phyloP scores from a whole-genome alignment of 2,888 invertebrate genomes.

The Branchinecta sandiegonensis region DNA sequence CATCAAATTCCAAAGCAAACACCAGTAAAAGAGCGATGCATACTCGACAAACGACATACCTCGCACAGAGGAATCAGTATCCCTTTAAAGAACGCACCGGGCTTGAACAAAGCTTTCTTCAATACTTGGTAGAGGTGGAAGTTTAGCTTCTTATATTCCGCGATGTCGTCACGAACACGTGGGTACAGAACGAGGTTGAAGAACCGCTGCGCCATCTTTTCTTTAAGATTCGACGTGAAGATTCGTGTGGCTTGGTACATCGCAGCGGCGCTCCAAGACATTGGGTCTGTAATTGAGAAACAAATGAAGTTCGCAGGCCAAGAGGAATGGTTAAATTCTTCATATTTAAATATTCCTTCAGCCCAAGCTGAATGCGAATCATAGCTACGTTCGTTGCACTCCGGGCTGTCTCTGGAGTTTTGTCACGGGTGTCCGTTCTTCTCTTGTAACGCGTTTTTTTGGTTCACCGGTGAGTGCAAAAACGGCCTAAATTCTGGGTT shows the following conservation, averaged over 20 bases:
- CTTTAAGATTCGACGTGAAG: constrained; percentile 91
- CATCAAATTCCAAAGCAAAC: too few species aligned
- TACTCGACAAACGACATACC: constrained; percentile 31
- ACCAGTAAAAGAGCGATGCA: too few species aligned
- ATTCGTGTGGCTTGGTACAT: constrained; percentile 92
- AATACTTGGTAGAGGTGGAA: constrained; percentile 92
- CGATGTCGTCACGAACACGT: constrained; percentile 80
- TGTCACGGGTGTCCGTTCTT: too few species aligned
- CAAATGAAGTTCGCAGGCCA: background rate
- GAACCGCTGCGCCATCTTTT: constrained; percentile 90
- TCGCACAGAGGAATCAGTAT: constrained; percentile 47
- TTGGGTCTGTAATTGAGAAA: constrained; percentile 49
- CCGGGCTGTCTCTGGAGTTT: too few species aligned
- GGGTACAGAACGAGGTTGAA: constrained; percentile 86
- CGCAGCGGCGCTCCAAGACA: constrained; percentile 93
- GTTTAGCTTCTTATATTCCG: constrained; percentile 86
- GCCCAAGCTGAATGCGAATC: too few species aligned
- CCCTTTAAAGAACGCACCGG: constrained; percentile 95
- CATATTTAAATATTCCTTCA: too few species aligned
- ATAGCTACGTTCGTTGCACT: too few species aligned
- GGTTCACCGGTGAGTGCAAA: too few species aligned
- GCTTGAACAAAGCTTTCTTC: constrained; percentile 84
- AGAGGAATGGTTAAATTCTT: too few species aligned
- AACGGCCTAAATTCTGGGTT: too few species aligned
- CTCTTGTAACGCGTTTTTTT: too few species aligned